Conservation (phyloP, 1,140 invertebrate genomes). For the Acyrthosiphon pisum region DNA sequence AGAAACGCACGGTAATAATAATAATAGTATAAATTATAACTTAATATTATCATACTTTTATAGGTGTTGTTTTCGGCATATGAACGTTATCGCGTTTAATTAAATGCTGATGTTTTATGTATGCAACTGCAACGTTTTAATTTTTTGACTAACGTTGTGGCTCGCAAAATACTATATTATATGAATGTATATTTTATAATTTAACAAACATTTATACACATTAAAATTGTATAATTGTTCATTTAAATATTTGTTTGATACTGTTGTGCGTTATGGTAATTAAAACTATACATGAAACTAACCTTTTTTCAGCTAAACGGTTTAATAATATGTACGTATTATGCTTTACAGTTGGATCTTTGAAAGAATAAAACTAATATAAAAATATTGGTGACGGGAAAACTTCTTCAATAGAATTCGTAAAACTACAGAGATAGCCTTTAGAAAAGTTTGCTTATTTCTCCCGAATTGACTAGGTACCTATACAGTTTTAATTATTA, state of each 20-base stretch:
- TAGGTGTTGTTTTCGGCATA: background rate
- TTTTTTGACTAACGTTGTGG: background rate
- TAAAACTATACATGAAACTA: background rate
- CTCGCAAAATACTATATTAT: background rate
- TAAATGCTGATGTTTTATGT: background rate
- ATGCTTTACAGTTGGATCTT: background rate
- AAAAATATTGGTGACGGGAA: background rate
- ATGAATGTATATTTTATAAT: background rate
- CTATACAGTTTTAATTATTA: background rate
- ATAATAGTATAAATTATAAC: background rate
- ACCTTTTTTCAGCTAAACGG: background rate
- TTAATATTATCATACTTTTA: background rate
- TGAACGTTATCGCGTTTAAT: background rate
- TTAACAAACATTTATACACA: background rate
- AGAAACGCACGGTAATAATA: background rate
- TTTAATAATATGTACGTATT: background rate
- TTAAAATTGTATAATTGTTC: background rate
- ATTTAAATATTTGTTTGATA: conserved; percentile 10
- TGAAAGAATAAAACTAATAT: background rate
- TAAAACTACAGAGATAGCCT: background rate
- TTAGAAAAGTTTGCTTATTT: background rate
- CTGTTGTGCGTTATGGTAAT: background rate
- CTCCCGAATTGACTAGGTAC: background rate
- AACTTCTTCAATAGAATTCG: background rate
- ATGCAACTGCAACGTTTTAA: background rate